These are phyloP conservation scores for Romanomermis culicivorax DNA, from an alignment of 2,888 invertebrate species.

Conservation along the genomic window DNA sequence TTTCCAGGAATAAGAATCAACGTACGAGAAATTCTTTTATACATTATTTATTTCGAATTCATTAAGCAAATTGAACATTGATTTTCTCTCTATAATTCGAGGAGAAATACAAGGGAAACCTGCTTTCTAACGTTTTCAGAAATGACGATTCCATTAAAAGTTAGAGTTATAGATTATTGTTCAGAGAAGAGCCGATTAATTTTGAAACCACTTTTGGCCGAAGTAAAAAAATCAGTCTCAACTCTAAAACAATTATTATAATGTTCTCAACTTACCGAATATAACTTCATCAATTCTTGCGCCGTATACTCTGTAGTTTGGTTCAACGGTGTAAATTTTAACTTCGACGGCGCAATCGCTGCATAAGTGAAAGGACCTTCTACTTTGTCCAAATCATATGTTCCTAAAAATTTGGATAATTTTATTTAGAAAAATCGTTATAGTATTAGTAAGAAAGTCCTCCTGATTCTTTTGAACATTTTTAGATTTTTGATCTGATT, in stretches of 20 bases:
- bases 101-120: not conserved
- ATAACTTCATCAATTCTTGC: slow-evolving; percentile 66
- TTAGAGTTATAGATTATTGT: too few species aligned
- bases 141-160: too few species aligned
- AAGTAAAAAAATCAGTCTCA: too few species aligned
- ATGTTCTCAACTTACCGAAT: slow-evolving; percentile 46
- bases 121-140: not conserved
- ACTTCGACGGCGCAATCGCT: slow-evolving; percentile 61
- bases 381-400: slow-evolving; percentile 83
- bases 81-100: too few species aligned
- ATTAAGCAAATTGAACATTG: too few species aligned
- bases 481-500: not conserved
- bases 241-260: too few species aligned
- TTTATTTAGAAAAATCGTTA: slow-evolving; percentile 79
- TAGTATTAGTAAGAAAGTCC: slow-evolving; percentile 45
- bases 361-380: slow-evolving; percentile 64
- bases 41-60: too few species aligned
- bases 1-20: too few species aligned
- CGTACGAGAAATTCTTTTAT: too few species aligned
- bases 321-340: slow-evolving; percentile 73
- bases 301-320: slow-evolving; percentile 63
- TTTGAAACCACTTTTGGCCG: too few species aligned
- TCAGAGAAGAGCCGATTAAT: too few species aligned
- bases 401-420: too few species aligned
- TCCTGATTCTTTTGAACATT: not conserved